Percentiles rank a stretch among this genome's conserved stretches.
Evolutionary conservation across 2,797 vertebrate species (phyloP).

Genomic region (Danio aesculapii): DNA sequence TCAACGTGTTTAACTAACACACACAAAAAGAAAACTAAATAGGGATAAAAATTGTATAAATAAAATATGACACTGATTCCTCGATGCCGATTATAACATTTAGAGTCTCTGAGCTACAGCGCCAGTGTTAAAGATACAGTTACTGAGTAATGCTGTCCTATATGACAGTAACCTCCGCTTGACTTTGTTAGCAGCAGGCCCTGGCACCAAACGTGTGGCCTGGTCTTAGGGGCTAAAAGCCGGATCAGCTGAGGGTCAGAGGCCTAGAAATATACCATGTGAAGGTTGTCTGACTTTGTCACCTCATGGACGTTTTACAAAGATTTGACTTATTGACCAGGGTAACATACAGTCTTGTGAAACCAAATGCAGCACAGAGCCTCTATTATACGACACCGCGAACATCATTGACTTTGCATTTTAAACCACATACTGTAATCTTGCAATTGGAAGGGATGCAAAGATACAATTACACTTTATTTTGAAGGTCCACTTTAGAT

Average conservation of each 20-base stretch:
- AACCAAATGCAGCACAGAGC: not conserved
- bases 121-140: not conserved
- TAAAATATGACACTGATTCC: not conserved
- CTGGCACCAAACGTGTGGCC: not conserved
- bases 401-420: not conserved
- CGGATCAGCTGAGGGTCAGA: constrained; percentile 3
- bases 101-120: not conserved
- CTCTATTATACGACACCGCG: not conserved
- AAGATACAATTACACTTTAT: not conserved
- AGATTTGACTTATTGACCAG: not conserved
- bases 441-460: not conserved
- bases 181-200: constrained; percentile 25
- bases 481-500: too few species aligned
- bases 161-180: constrained; percentile 1
- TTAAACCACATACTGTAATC: not conserved
- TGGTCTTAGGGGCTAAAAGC: constrained; percentile 29
- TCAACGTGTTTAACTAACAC: too few species aligned
- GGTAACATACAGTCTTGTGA: not conserved
- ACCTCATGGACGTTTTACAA: constrained; percentile 16
- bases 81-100: not conserved
- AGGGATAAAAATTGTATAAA: too few species aligned
- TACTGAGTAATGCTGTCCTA: not conserved
- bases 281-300: not conserved
- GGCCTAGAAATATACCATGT: constrained; percentile 12
- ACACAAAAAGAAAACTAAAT: too few species aligned